These are phyloP conservation scores for Exocentrus adspersus DNA, from an alignment of 2,888 invertebrate genomes.

Conservation along the genomic window DNA sequence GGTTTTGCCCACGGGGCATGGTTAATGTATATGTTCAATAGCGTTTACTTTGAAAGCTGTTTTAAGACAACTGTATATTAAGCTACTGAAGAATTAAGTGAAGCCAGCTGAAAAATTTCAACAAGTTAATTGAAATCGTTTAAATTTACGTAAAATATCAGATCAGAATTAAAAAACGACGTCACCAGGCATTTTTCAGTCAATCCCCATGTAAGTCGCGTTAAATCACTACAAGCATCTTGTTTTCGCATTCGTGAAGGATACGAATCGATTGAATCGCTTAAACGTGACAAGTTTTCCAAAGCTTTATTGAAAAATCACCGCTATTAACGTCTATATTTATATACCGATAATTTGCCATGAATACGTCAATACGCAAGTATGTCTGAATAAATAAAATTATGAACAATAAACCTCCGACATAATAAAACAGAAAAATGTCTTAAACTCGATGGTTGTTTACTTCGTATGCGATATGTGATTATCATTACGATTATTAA, in stretches of 20 bases:
- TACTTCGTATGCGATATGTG: slow-evolving; percentile 18
- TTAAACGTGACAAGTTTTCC: background rate
- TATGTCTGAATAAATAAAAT: slow-evolving; percentile 15
- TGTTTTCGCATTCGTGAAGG: background rate
- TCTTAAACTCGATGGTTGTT: slow-evolving; percentile 22
- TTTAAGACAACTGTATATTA: background rate
- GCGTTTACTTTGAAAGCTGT: background rate
- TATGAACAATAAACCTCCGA: slow-evolving; percentile 20
- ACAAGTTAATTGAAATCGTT: background rate
- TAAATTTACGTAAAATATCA: too few species aligned
- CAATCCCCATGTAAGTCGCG: background rate
- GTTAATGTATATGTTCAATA: background rate
- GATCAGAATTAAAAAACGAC: too few species aligned
- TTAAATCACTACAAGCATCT: background rate
- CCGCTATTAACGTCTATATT: background rate
- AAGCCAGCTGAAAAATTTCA: too few species aligned
- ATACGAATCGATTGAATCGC: background rate
- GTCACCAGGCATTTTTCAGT: too few species aligned
- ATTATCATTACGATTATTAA: slow-evolving; percentile 24
- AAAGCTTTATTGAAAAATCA: background rate
- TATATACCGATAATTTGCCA: background rate
- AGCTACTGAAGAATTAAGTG: background rate
- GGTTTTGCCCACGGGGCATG: background rate
- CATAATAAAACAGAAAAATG: slow-evolving; percentile 3
- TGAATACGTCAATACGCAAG: slow-evolving; percentile 11